Conservation (phyloP, 2,113 vertebrate genomes). For the Spermophilus dauricus region DNA sequence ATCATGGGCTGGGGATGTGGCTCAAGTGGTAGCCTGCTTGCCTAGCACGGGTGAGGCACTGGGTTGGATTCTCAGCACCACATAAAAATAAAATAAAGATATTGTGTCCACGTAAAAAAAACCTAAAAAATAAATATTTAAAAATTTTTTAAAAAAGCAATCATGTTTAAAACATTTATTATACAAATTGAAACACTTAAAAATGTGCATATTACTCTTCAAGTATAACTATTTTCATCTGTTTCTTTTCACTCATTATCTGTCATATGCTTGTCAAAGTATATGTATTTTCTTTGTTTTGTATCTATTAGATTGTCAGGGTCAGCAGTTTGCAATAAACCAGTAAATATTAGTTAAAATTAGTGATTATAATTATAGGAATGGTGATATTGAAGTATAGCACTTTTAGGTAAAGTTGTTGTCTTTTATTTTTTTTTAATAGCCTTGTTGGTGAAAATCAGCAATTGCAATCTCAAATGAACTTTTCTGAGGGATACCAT, state of each 20-base stretch:
- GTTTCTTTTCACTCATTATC: not conserved
- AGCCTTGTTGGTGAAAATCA: not conserved
- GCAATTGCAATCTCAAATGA: not conserved
- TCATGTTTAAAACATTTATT: constrained; percentile 22
- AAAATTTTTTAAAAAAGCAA: not conserved
- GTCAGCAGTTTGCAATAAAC: not conserved
- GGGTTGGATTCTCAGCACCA: too few relatives aligned
- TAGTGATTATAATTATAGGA: not conserved
- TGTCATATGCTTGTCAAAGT: not conserved
- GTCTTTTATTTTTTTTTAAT: not conserved
- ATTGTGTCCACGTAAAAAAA: too few relatives aligned
- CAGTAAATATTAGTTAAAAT: not conserved
- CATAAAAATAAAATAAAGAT: too few relatives aligned
- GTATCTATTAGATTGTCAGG: not conserved
- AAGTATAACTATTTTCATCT: not conserved
- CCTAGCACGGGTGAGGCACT: too few relatives aligned
- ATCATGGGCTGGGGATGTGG: too few relatives aligned
- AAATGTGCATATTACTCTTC: not conserved
- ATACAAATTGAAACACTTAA: not conserved
- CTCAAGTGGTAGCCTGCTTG: too few relatives aligned
- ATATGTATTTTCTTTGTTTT: not conserved
- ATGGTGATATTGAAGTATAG: not conserved
- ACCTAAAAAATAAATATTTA: too few relatives aligned
- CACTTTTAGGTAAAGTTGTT: not conserved
- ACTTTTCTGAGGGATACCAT: not conserved